Percentiles rank a stretch among this genome's conserved stretches.
Evolutionary conservation across 1,140 invertebrate genomes (phyloP).

Genomic region (Megalopta genalis): DNA sequence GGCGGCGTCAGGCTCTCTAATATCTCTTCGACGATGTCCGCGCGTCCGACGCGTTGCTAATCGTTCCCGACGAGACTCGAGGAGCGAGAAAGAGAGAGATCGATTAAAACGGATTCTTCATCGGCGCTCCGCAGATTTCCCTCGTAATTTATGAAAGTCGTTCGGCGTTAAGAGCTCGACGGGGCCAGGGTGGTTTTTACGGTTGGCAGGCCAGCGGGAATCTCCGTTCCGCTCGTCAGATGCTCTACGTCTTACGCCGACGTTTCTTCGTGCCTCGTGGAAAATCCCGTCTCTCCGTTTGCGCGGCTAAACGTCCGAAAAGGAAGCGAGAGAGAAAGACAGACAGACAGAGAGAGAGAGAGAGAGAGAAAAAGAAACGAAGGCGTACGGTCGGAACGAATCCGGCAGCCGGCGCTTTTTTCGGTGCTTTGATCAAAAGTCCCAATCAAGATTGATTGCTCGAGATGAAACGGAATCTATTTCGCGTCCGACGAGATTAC

Average conservation of each 20-base stretch:
- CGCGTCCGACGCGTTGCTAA: no score
- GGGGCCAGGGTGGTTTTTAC: conserved; percentile 29
- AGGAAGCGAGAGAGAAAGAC: neutral
- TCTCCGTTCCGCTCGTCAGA: conserved; percentile 21
- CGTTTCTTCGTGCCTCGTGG: conserved; percentile 14
- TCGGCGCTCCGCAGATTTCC: neutral
- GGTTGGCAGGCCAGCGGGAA: neutral
- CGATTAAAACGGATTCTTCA: neutral
- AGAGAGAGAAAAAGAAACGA: neutral
- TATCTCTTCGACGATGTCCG: no score
- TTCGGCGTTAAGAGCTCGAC: conserved; percentile 44
- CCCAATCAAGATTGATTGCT: conserved; percentile 71
- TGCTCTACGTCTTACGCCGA: conserved; percentile 14
- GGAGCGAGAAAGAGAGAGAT: neutral
- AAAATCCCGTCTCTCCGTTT: conserved; percentile 38
- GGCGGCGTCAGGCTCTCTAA: no score
- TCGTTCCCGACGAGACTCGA: no score
- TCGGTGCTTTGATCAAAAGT: conserved; percentile 61
- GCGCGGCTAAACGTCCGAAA: neutral
- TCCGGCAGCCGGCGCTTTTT: neutral
- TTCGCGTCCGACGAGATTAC: conserved; percentile 53
- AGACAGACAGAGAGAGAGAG: neutral
- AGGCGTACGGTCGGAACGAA: no score
- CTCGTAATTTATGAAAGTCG: conserved; percentile 24
- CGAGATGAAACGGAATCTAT: conserved; percentile 70